phyloP scores from a whole-genome alignment of 2,113 vertebrate species.

The Columba janthina region DNA sequence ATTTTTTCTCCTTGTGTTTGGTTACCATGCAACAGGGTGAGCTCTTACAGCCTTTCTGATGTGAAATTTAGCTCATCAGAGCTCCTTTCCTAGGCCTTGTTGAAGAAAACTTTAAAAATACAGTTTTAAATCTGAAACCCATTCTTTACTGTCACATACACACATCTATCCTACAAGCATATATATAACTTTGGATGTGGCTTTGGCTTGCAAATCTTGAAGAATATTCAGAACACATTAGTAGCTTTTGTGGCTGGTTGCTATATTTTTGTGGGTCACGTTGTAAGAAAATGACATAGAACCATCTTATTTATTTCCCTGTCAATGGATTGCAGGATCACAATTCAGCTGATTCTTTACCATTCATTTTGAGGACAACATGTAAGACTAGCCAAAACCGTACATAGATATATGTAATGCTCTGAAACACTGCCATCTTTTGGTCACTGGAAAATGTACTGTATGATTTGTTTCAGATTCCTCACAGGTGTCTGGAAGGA shows the following conservation, averaged over 20 bases:
- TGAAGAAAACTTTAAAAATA: not conserved
- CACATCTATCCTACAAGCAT: not conserved
- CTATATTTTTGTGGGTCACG: not conserved
- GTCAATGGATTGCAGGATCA: not conserved
- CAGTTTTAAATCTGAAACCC: not conserved
- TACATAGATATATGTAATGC: accelerated
- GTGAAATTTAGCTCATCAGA: not conserved
- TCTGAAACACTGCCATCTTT: conserved; percentile 64
- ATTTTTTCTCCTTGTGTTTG: not conserved
- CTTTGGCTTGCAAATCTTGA: not conserved
- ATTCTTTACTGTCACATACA: not conserved
- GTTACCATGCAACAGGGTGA: not conserved
- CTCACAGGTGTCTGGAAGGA: not conserved
- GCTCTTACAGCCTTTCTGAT: not conserved
- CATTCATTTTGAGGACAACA: not conserved
- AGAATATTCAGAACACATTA: not conserved
- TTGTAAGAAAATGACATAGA: not conserved
- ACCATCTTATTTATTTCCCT: not conserved
- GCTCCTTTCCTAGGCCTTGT: not conserved
- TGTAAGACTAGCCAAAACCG: not conserved
- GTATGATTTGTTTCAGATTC: not conserved
- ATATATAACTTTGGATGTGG: not conserved
- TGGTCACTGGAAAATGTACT: not conserved
- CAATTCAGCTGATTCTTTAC: not conserved
- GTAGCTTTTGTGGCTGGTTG: not conserved